Evolutionary conservation across 2,113 vertebrate genomes (phyloP), one percentile per base, ranked within the genome.

Genomic region (Nibea albiflora): DNA sequence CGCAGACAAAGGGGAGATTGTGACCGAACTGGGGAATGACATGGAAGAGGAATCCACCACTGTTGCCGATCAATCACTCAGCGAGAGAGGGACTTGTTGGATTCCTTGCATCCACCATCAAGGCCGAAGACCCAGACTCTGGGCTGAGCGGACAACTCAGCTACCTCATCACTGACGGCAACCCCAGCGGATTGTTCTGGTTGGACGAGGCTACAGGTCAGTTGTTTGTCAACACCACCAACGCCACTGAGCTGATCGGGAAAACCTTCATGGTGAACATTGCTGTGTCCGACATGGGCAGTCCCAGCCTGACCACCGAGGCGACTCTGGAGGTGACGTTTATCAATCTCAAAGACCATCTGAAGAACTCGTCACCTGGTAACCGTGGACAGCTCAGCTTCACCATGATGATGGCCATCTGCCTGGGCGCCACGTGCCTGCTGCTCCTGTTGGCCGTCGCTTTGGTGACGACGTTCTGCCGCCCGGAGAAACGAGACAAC

Each of bases 141-240:
- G 97, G 96, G 39, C 50, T 77, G 8, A 99, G 97, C 0, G 96
- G 96, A 61, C 92, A 94, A 72, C 93, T 99, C 14, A 83, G 85
- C 47, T 98, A 96, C 71, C 79, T 85, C 15, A 93, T 99, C 22
- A 78, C 35, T 22, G 89, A 90, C 0, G 95, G 93, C 31, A 94
- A 96, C 5, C 88, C 91, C 0, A n/a, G 76, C 0, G 80, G 69
- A 8, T 91, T 97, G 42, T 98, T 98, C 76, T 79, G 90, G 88
- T 88, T 99, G 88, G 94, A 96, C 31, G 83, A 95, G 4, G 15
- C 81, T 11, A 89, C 92, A 3, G 98, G 98, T 0, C 95, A 97
- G 82, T 85, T 99, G 16, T 98, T 95, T 75, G 93, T 98, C 44
- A 98, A 98, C 0, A 10, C 93, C 84, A 97, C 95, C 83, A 98